These are phyloP conservation scores for Augiades crinisus DNA, from an alignment of 2,888 invertebrate species.

Conservation along the genomic window DNA sequence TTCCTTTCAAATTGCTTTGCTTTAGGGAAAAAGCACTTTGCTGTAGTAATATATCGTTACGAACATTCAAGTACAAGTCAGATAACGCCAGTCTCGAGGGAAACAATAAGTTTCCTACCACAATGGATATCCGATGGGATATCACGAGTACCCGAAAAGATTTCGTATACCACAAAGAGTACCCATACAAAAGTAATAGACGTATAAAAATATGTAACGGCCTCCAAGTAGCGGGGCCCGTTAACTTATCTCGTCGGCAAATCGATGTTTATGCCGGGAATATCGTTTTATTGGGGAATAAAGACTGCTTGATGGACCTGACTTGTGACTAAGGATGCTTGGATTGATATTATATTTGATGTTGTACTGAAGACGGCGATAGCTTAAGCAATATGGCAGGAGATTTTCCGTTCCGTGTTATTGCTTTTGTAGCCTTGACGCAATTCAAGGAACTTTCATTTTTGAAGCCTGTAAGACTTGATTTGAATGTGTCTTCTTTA, in stretches of 20 bases:
- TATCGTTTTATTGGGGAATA: conserved; percentile 65
- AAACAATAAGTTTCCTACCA: conserved; percentile 14
- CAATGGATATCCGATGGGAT: conserved; percentile 34
- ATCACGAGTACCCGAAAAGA: conserved; percentile 31
- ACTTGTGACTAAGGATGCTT: conserved; percentile 42
- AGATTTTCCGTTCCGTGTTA: too few relatives aligned
- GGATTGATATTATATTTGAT: conserved; percentile 25
- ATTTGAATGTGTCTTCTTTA: too few relatives aligned
- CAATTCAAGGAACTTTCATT: too few relatives aligned
- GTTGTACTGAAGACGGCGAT: too few relatives aligned
- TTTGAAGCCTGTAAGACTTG: too few relatives aligned
- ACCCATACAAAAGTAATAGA: conserved; percentile 47
- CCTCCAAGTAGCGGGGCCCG: conserved; percentile 48
- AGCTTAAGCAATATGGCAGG: too few relatives aligned
- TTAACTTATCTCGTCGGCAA: conserved; percentile 51
- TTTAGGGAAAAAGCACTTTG: too few relatives aligned
- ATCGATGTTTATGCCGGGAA: conserved; percentile 58
- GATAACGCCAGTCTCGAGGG: too few relatives aligned
- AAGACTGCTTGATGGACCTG: conserved; percentile 36
- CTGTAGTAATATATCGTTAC: too few relatives aligned
- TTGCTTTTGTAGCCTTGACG: too few relatives aligned
- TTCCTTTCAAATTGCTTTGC: too few relatives aligned
- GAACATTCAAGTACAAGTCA: too few relatives aligned
- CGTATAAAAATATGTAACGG: conserved; percentile 59
- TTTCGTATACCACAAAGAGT: conserved; percentile 30